Base-by-base conservation (phyloP, 2,797 vertebrate genomes). In the Molossus alvarezi region DNA sequence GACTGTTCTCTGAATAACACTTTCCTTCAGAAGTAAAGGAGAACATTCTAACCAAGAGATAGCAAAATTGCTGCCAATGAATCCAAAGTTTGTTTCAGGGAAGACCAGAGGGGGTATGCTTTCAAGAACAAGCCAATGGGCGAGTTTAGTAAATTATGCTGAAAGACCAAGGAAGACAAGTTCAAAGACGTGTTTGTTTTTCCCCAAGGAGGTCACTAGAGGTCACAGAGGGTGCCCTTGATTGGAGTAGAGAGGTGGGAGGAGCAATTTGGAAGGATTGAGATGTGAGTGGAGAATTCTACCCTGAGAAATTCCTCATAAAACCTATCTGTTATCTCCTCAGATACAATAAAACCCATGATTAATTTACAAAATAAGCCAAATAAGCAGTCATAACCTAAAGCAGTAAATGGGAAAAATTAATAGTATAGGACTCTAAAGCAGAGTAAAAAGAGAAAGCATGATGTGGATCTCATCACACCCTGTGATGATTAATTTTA, bases 21-120 rank as follows among this genome's bases (percentile, higher is more conserved):
- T 91, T 72, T 82, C 21, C 33, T 96, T 94, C 20, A 13, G 45
- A 82, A 93, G 73, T 53, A 7, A 64, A 18, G 37, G 37, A 76
- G 48, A 57, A 75, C 51, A 81, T 72, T 27, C 29, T 12, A 91
- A 55, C 2, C 6, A 58, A 82, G 67, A 83, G 37, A 83, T 6
- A 41, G 64, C 27, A 83, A 64, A 91, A 77, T 33, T 27, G 14
- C 41, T 83, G 25, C n/a, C 79, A 83, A 20, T 58, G 29, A 91
- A 73, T 55, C 65, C 88, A 51, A 27, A 67, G 21, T 1, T 41
- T 84, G 25, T 73, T 92, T 92, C 20, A 80, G 41, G 21, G 27
- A 75, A 80, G 15, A 48, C 51, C 77, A 67, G 55, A 60, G 21
- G 2, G 5, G 12, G 33, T 76, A 17, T 48, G 75, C 83, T 81